Evolutionary conservation across 1,140 invertebrate species (phyloP), one percentile per base, ranked within the genome.

Genomic region (Eumaeus atala): DNA sequence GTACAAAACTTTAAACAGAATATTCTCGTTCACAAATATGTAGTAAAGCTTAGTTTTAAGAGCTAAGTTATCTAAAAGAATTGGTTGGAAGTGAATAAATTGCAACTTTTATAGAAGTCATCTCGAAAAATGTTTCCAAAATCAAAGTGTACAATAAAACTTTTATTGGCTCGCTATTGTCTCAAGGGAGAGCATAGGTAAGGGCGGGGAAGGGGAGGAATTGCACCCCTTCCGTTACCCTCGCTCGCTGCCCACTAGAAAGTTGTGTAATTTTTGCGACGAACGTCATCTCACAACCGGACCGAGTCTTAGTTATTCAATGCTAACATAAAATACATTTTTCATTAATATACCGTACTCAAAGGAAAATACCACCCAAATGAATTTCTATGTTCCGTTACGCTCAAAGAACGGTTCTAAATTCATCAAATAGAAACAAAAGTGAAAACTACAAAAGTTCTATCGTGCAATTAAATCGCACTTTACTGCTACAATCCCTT

Each of bases 121-220:
- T 84, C 73, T 81, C 67, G 73, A 68, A 77, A 77, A 86, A 84
- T 79, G 74, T 79, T 83, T 77, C 72, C 70, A 75, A 83, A 86
- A 84, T 86, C 78, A 86, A 84, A 86, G 78, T 73, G 70, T 58
- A 74, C 72, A 74, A 76, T 86, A 84, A 84, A 86, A 86, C 72
- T 86, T 86, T 84, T 83, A 85, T 85, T 85, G 78, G 75, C 65
- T 78, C 71, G 76, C 66, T 72, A 77, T 82, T 81, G 77, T 79
- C 75, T 81, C 72, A 67, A 55, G 68, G 68, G 67, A 67, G 70
- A 59, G 66, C 69, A 75, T 78, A 75, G 75, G 72, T 77, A 71
- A 73, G 61, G 53, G 62, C 38, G 61, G 61, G 53, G 56, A 48
- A 64, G 52, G 14, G 50, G 40, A 54, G 59, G 63, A 58, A 62